Evolutionary conservation across 2,113 vertebrate species (phyloP), one percentile per base, ranked within the genome.

Genomic region (Sinocyclocheilus anophthalmus): DNA sequence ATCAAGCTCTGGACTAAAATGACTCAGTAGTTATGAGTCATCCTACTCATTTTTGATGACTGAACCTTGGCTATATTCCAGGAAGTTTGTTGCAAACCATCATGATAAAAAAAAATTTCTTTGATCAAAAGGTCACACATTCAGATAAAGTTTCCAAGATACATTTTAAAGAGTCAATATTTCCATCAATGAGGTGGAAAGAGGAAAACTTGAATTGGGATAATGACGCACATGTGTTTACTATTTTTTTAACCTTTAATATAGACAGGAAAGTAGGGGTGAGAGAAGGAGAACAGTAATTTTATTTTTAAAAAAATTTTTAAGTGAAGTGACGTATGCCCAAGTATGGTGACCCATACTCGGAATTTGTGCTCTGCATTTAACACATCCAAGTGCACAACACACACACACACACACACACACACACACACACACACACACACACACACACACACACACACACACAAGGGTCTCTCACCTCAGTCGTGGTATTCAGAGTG

Each of bases 51-150:
- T n/a, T 48, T n/a, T 26, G n/a, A 5, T 65, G 61, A 9, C 5
- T 37, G 22, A 75, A 48, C 72, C 13, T 14, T 48, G 72, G 22
- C 59, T 61, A 4, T 42, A 22, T 61, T 42, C 77, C 77, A 61
- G 33, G 20, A 61, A 42, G 33, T 33, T 39, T 39, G 53, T n/a
- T 45, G 39, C 22, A 45, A 42, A 45, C 39, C 37, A 45, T 75
- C 5, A 11, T 7, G 39, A 48, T 26, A 48, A 50, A 50, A 33
- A 76, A 57, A 37, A 6, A 22, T 33, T 57, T 37, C 4, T 76
- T 50, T 33, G 50, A 57, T 78, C 12, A n/a, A 80, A 42, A 80
- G 57, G 20, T 80, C 77, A 45, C 18, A 78, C 11, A 30, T 53
- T 10, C 24, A 55, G 70, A 73, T 72, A 2, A 24, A 50, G 42